Base-by-base conservation (phyloP, 2,113 vertebrate genomes). In the Lanius ludovicianus region DNA sequence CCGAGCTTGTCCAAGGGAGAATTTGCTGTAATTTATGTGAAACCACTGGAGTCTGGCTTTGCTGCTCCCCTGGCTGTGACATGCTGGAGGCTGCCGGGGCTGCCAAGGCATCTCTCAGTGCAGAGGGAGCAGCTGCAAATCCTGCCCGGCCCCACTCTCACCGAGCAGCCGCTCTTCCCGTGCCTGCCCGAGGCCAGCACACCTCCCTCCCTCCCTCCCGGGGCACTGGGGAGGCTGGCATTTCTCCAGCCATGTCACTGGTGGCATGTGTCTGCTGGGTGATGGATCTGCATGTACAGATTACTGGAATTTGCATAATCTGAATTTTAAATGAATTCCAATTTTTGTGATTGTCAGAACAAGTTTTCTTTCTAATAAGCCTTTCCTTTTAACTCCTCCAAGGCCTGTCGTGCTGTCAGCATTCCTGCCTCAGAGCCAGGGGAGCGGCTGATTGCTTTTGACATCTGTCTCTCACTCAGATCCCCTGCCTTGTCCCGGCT, bases 251-350 rank as follows among this genome's bases (percentile, higher is more conserved):
- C 47, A 1, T 1, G 3, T 22, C 7, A 3, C 91, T 46, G 44
- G 42, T 65, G 59, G 27, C 42, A 4, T 65, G 24, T 84, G 74
- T 41, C 74, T 67, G 69, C n/a, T 46, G 16, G 62, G 46, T 31
- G 90, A 84, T 73, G 85, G 79, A 84, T 74, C 82, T 44, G 52
- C 73, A 56, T 0, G 2, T 81, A 88, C 64, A 41, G 90, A 94
- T 95, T 70, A 64, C 90, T 88, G 22, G 52, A 21, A 96, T 97
- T 94, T 95, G 88, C 93, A 96, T 97, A 90, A 93, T 86, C 81
- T 81, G 88, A 92, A 92, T 96, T 96, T 94, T 68, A 95, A 96
- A 95, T 90, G 3, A 49, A 84, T 93, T 88, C 76, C 52, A n/a
- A 50, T 91, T 94, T 76, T 59, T 92, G 60, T 74, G 93, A 84